A percentile compares a stretch with the other conserved stretches of the same genome.
These are phyloP conservation scores for Ascaphus truei DNA, from an alignment of 2,113 vertebrate species.

Conservation along the genomic window DNA sequence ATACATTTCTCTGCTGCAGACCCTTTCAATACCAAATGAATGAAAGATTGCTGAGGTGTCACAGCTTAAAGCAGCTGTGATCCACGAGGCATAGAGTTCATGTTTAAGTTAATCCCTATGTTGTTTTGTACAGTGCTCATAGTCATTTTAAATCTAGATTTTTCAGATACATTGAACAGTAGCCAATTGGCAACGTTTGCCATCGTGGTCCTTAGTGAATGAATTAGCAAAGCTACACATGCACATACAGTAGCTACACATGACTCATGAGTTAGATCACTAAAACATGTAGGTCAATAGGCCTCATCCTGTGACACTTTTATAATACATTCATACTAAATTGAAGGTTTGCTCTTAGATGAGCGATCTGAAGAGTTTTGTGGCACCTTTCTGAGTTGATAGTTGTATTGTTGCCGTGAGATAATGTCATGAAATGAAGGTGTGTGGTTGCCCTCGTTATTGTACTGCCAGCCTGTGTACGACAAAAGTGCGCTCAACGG, in stretches of 20 bases:
- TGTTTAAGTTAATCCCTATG: background rate
- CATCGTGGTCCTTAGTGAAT: conserved; percentile 1
- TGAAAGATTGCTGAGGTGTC: conserved; percentile 15
- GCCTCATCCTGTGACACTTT: no score
- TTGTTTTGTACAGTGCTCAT: background rate
- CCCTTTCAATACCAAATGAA: conserved; percentile 10
- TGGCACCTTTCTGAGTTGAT: background rate
- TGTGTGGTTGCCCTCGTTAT: no score
- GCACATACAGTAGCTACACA: no score
- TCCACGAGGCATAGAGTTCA: background rate
- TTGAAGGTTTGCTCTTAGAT: no score
- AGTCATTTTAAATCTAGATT: background rate
- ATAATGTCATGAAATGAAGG: conserved; percentile 3
- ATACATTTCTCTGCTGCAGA: conserved; percentile 1
- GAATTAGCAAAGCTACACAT: background rate
- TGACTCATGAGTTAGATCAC: background rate
- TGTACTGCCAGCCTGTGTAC: no score
- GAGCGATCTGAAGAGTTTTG: background rate
- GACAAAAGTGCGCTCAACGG: no score
- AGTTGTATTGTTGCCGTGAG: background rate
- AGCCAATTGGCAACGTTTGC: background rate
- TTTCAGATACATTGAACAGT: background rate
- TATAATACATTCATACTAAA: no score
- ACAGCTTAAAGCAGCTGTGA: conserved; percentile 23
- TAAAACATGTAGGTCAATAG: no score